Conservation (phyloP, 2,797 vertebrate genomes). For the Phoebastria nigripes region DNA sequence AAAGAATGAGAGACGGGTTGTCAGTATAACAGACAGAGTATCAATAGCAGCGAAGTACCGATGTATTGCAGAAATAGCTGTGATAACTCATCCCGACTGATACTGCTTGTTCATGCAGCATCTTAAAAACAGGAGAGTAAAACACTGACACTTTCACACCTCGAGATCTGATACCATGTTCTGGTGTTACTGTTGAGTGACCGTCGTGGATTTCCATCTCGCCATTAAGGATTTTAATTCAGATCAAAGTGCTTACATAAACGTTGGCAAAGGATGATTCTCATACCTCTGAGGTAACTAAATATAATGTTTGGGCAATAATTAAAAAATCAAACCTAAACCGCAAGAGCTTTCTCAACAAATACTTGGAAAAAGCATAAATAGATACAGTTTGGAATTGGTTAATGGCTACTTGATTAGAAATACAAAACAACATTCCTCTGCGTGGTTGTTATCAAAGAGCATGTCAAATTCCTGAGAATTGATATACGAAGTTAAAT, state of each 20-base stretch:
- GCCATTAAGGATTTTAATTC: not conserved
- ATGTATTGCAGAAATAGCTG: not conserved
- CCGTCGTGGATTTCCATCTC: not conserved
- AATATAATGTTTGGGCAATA: not conserved
- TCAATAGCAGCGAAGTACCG: not conserved
- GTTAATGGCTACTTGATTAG: not conserved
- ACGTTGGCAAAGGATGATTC: not conserved
- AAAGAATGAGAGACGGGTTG: not conserved
- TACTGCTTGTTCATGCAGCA: not conserved
- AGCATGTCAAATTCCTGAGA: not conserved
- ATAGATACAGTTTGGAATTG: not conserved
- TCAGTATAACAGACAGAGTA: not conserved
- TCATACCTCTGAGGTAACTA: not conserved
- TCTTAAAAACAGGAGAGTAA: not conserved
- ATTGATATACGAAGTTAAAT: not conserved
- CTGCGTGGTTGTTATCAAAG: not conserved
- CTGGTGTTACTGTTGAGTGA: not conserved
- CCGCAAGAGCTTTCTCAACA: not conserved
- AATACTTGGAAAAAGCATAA: not conserved
- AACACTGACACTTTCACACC: not conserved
- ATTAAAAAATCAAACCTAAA: not conserved
- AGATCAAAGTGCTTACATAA: not conserved
- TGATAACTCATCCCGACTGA: not conserved
- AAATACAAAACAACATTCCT: not conserved
- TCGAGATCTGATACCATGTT: rapidly evolving